Conservation (phyloP, 2,888 invertebrate species). For the Philopedon plagiatum region DNA sequence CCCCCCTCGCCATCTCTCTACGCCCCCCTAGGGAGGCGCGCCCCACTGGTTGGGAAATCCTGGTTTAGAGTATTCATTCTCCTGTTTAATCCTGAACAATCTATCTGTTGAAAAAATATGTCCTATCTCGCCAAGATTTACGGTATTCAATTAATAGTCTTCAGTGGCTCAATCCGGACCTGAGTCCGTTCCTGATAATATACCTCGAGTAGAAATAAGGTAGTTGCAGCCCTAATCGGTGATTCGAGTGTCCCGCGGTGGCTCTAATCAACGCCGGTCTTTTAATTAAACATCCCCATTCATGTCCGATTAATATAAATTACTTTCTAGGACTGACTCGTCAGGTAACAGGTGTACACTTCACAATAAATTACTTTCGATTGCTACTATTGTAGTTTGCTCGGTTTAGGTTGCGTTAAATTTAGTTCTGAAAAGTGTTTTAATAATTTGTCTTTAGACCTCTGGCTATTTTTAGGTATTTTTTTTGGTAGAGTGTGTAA, state of each 20-base stretch:
- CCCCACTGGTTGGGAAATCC: too few relatives aligned
- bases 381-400: conserved; percentile 25
- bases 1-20: too few relatives aligned
- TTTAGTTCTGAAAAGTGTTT: conserved; percentile 11
- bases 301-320: conserved; percentile 52
- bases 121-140: too few relatives aligned
- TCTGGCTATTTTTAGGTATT: too few relatives aligned
- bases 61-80: too few relatives aligned
- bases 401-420: not conserved
- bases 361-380: conserved; percentile 35
- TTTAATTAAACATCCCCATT: conserved; percentile 53
- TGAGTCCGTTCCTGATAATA: conserved; percentile 24
- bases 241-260: conserved; percentile 55
- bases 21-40: too few relatives aligned
- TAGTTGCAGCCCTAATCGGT: conserved; percentile 48
- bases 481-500: too few relatives aligned
- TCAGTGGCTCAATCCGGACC: too few relatives aligned
- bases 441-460: not conserved
- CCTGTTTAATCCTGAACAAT: too few relatives aligned
- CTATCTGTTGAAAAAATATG: too few relatives aligned
- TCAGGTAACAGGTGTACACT: conserved; percentile 50
- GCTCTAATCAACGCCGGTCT: conserved; percentile 57
- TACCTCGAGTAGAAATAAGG: conserved; percentile 38
- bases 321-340: conserved; percentile 44
- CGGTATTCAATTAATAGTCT: too few relatives aligned